phyloP scores from a whole-genome alignment of 2,797 vertebrate species.

The Mus caroli region DNA sequence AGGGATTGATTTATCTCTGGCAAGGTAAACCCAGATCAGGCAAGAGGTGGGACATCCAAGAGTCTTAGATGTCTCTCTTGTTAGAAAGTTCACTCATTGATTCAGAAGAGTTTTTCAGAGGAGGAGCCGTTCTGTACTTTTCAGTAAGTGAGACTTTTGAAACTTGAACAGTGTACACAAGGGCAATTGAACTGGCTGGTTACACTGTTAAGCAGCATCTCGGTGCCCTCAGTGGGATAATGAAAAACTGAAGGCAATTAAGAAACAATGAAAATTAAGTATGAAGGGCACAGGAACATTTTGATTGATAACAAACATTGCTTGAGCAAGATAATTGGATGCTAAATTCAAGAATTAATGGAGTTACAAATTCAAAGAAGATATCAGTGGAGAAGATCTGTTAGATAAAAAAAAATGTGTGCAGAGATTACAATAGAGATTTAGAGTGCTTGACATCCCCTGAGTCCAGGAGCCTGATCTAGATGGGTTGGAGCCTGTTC shows the following conservation, averaged over 20 bases:
- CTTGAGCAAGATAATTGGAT: background rate
- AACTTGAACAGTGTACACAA: background rate
- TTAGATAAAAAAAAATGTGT: background rate
- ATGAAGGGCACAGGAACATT: background rate
- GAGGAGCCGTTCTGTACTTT: background rate
- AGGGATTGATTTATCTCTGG: background rate
- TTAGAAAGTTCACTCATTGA: background rate
- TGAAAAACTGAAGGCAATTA: constrained; percentile 11
- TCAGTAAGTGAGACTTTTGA: background rate
- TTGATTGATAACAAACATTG: constrained; percentile 20
- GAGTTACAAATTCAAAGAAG: background rate
- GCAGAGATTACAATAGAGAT: background rate
- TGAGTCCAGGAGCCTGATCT: background rate
- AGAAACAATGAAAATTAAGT: constrained; percentile 56
- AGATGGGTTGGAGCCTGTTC: background rate
- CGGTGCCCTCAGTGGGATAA: background rate
- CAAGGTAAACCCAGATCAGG: background rate
- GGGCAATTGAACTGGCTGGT: background rate
- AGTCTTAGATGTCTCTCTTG: background rate
- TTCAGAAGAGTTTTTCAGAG: background rate
- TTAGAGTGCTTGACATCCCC: background rate
- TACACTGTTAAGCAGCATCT: background rate
- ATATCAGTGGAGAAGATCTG: background rate
- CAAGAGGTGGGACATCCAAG: background rate
- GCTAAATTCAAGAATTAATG: background rate